Conservation (phyloP, 2,113 vertebrate species). For the Charina bottae region DNA sequence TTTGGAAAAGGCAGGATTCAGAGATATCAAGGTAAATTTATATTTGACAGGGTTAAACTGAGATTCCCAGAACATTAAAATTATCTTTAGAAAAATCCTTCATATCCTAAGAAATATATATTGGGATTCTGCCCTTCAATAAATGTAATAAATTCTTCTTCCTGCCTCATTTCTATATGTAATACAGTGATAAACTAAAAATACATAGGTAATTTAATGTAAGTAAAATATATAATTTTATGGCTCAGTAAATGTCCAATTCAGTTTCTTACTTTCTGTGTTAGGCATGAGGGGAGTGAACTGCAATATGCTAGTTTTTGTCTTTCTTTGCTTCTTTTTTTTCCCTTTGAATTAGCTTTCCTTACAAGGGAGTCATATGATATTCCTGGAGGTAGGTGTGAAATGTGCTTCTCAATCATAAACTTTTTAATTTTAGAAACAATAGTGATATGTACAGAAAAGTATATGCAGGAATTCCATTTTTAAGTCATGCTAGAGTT, state of each 20-base stretch:
- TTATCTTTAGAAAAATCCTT: background rate
- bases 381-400: constrained; percentile 77
- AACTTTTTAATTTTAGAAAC: constrained; percentile 44
- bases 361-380: constrained; percentile 74
- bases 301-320: constrained; percentile 44
- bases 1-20: constrained; percentile 96
- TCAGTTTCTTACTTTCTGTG: constrained; percentile 32
- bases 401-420: constrained; percentile 54
- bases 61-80: background rate
- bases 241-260: background rate
- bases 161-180: background rate
- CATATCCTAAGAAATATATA: background rate
- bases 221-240: background rate
- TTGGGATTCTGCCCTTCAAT: background rate
- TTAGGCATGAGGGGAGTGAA: constrained; percentile 17
- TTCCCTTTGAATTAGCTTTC: constrained; percentile 73
- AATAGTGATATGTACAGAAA: constrained; percentile 44
- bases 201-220: background rate
- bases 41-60: constrained; percentile 1
- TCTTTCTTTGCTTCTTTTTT: constrained; percentile 62
- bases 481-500: background rate
- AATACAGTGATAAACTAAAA: background rate
- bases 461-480: constrained; percentile 9
- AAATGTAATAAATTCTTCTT: background rate
- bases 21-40: constrained; percentile 92